Percentiles rank a stretch among this genome's conserved stretches.
Conservation (phyloP, 2,888 invertebrate genomes). For the Pelosia muscerda region DNA sequence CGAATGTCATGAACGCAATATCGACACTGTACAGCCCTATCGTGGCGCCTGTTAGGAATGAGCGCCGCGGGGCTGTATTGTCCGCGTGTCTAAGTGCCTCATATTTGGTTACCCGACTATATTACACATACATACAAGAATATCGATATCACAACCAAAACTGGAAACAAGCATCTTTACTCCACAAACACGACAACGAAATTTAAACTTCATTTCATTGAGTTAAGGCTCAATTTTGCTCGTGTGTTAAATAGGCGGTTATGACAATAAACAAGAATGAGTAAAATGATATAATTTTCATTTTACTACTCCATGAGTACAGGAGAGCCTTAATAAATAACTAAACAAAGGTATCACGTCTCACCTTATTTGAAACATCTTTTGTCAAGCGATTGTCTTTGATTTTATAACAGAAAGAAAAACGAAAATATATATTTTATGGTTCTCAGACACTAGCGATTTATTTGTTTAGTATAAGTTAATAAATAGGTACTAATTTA, state of each 20-base stretch:
- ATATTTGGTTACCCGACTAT: conserved; percentile 84
- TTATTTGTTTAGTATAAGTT: conserved; percentile 62
- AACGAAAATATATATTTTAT: conserved; percentile 57
- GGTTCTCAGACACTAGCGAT: conserved; percentile 49
- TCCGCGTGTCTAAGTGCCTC: conserved; percentile 82
- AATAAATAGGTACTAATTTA: conserved; percentile 47
- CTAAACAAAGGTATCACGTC: conserved; percentile 78
- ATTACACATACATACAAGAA: conserved; percentile 76
- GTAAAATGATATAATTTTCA: conserved; percentile 78
- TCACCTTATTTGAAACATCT: conserved; percentile 78
- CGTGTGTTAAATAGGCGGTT: conserved; percentile 35
- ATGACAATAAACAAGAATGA: conserved; percentile 36
- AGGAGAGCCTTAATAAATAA: conserved; percentile 80
- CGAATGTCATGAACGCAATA: conserved; percentile 16
- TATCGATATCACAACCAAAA: conserved; percentile 71
- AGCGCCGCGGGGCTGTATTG: conserved; percentile 80
- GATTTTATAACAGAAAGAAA: conserved; percentile 53
- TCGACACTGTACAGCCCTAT: conserved; percentile 60
- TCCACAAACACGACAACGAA: conserved; percentile 27
- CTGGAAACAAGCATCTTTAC: conserved; percentile 59
- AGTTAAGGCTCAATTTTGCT: conserved; percentile 47
- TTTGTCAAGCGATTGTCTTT: conserved; percentile 75
- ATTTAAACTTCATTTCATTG: conserved; percentile 33
- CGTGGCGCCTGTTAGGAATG: conserved; percentile 77
- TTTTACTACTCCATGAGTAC: conserved; percentile 81